Percentiles rank a stretch among this genome's conserved stretches.
phyloP scores from a whole-genome alignment of 1,140 invertebrate genomes.

The Tenebrio molitor region DNA sequence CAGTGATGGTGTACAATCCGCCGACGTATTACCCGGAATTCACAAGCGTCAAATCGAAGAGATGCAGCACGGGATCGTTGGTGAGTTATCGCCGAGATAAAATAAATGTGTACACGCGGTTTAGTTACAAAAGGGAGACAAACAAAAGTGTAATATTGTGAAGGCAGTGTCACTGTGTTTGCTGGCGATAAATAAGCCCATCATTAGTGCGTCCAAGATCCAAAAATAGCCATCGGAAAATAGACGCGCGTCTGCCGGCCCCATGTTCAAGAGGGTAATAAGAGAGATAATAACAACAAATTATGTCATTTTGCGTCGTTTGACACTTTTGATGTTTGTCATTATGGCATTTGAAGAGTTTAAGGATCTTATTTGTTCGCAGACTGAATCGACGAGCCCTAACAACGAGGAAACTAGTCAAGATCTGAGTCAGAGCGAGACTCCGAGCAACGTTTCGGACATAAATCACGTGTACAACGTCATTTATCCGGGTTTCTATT shows the following conservation, averaged over 20 bases:
- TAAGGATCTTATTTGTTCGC: background rate
- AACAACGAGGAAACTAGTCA: conserved; percentile 64
- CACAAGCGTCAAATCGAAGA: conserved; percentile 58
- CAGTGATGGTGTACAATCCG: conserved; percentile 64
- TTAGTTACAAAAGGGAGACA: conserved; percentile 7
- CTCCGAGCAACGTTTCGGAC: conserved; percentile 56
- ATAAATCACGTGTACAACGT: conserved; percentile 57
- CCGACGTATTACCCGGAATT: conserved; percentile 63
- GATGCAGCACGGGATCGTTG: conserved; percentile 64
- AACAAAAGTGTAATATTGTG: conserved; percentile 9
- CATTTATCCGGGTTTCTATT: conserved; percentile 59
- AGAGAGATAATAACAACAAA: no score
- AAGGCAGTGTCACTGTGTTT: conserved; percentile 5
- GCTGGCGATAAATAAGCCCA: conserved; percentile 1
- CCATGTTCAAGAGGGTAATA: no score
- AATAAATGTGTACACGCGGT: conserved; percentile 20
- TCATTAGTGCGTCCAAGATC: background rate
- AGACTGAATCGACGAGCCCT: conserved; percentile 64
- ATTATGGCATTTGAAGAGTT: no score
- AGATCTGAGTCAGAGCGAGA: conserved; percentile 57
- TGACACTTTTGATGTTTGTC: no score
- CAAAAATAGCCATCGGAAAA: background rate
- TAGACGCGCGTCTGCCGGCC: no score
- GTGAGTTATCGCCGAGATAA: conserved; percentile 56
- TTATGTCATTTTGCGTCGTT: no score